phyloP scores from a whole-genome alignment of 92 coral and sea anemone genomes.

The Pocillopora meandrina region DNA sequence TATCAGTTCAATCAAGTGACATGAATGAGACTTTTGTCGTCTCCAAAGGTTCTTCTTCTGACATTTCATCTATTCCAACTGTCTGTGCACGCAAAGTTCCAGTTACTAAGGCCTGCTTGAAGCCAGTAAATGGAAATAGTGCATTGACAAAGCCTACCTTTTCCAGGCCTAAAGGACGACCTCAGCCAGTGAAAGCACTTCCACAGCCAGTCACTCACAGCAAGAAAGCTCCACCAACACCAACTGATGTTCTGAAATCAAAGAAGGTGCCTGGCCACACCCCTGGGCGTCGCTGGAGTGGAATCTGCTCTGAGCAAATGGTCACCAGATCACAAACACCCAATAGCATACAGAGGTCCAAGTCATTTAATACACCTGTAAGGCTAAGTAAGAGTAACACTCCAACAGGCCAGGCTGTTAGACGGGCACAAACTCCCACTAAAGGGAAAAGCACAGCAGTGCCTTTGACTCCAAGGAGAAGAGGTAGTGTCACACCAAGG shows the following conservation, averaged over 20 bases:
- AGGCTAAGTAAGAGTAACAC: neutral
- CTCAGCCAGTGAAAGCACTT: conserved; percentile 88
- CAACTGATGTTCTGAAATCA: neutral
- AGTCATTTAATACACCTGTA: conserved; percentile 33
- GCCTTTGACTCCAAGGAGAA: conserved; percentile 25
- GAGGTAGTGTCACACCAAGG: conserved; percentile 33
- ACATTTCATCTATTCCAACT: conserved; percentile 15
- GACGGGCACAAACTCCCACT: conserved; percentile 14
- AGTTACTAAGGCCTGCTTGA: conserved; percentile 62
- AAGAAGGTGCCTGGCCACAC: conserved; percentile 15
- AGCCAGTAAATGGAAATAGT: conserved; percentile 38
- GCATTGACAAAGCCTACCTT: conserved; percentile 52
- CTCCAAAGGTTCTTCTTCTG: conserved; percentile 38
- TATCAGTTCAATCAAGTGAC: conserved; percentile 62
- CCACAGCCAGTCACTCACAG: conserved; percentile 46
- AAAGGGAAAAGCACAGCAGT: conserved; percentile 16
- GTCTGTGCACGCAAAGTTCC: conserved; percentile 45
- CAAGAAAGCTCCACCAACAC: conserved; percentile 43
- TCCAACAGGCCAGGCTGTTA: conserved; percentile 22
- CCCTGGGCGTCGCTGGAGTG: conserved; percentile 17
- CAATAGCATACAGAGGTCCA: conserved; percentile 18
- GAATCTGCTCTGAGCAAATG: neutral
- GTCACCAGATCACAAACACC: neutral
- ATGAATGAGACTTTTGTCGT: conserved; percentile 74
- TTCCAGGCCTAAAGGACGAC: conserved; percentile 69